Conservation (phyloP, 2,113 vertebrate genomes). For the Pteropus alecto region DNA sequence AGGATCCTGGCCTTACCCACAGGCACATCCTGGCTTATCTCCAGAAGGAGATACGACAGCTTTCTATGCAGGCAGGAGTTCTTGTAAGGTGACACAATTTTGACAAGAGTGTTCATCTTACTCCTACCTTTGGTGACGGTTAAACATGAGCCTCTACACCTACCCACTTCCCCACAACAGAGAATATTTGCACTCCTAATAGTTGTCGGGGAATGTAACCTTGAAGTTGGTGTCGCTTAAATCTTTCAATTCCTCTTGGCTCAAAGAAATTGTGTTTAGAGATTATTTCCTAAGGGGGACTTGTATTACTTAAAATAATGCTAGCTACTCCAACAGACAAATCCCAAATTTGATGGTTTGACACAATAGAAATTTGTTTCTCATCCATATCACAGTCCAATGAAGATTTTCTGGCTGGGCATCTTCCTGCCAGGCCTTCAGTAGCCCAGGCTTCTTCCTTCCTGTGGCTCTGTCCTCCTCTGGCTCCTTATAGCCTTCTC, state of each 20-base stretch:
- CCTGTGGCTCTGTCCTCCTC: background rate
- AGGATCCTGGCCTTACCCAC: background rate
- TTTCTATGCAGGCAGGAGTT: conserved; percentile 53
- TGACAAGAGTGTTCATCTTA: conserved; percentile 64
- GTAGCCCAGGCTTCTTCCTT: background rate
- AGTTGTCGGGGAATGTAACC: conserved; percentile 26
- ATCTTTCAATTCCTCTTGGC: background rate
- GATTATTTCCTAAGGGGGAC: background rate
- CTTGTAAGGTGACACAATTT: conserved; percentile 58
- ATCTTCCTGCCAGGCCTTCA: background rate
- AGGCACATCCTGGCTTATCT: conserved; percentile 19
- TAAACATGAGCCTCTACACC: conserved; percentile 13
- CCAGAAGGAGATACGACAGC: conserved; percentile 29
- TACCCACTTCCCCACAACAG: conserved; percentile 4
- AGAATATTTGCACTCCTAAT: background rate
- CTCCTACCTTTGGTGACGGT: conserved; percentile 50
- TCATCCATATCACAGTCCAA: background rate
- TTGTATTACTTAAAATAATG: background rate
- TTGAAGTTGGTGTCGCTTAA: conserved; percentile 41
- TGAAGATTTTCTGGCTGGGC: background rate
- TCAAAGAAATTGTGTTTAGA: conserved; percentile 14
- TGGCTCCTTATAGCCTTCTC: background rate
- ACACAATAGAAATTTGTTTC: background rate
- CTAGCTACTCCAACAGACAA: background rate
- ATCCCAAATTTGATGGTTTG: background rate